Percentiles rank a stretch among this genome's conserved stretches.
Conservation (phyloP, 2,113 vertebrate genomes). For the Raja brachyura region DNA sequence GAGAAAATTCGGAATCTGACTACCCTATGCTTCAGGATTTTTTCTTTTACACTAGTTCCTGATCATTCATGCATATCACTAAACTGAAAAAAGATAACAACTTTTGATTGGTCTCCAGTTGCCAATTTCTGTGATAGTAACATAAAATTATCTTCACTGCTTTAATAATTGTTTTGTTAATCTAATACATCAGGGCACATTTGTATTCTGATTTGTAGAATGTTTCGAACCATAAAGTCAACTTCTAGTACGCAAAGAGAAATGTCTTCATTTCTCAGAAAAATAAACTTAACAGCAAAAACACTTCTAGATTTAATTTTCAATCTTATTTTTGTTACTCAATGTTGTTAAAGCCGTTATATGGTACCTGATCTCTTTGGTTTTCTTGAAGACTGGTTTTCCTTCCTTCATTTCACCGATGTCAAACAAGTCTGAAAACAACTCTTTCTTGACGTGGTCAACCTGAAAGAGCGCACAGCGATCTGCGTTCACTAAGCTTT, state of each 20-base stretch:
- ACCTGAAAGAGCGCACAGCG: conserved; percentile 99
- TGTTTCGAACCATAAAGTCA: background rate
- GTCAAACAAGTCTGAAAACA: conserved; percentile 97
- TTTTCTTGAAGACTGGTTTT: conserved; percentile 94
- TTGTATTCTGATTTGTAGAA: background rate
- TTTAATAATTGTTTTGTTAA: background rate
- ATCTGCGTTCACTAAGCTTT: conserved; percentile 98
- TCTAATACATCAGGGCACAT: background rate
- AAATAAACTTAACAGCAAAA: background rate
- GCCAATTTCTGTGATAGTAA: background rate
- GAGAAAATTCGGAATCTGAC: background rate
- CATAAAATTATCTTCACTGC: background rate
- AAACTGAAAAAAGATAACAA: background rate
- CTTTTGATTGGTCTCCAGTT: background rate
- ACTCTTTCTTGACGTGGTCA: conserved; percentile 93
- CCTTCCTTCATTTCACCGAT: conserved; percentile 96
- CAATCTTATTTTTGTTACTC: too few relatives aligned
- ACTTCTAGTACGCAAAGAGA: background rate
- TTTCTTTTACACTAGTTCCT: background rate
- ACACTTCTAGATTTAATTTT: background rate
- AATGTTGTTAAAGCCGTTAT: background rate
- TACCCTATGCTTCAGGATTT: background rate
- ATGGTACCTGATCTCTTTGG: conserved; percentile 92
- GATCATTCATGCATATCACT: background rate
- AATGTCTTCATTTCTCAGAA: background rate